Conservation (phyloP, 2,797 vertebrate genomes). For the Girardinus metallicus region DNA sequence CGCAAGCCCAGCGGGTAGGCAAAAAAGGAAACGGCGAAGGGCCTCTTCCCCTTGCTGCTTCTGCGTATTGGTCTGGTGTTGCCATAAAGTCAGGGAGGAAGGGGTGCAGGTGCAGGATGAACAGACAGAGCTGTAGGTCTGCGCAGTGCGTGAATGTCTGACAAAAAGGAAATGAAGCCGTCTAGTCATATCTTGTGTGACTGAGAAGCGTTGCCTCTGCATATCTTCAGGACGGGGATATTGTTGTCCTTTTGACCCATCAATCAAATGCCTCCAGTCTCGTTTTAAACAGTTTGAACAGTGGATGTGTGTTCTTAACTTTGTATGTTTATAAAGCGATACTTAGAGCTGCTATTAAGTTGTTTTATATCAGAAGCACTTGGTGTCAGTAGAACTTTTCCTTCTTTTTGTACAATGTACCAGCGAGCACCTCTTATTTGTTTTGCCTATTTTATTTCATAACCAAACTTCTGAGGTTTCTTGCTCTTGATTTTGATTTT, state of each 20-base stretch:
- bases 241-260: background rate
- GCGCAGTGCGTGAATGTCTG: background rate
- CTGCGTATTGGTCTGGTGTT: background rate
- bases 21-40: conserved; percentile 21
- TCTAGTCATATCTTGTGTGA: conserved; percentile 15
- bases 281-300: background rate
- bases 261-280: background rate
- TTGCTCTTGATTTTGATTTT: background rate
- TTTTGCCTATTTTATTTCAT: background rate
- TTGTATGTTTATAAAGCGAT: background rate
- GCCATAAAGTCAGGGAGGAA: conserved; percentile 2
- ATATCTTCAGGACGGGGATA: background rate
- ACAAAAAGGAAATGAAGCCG: conserved; percentile 52
- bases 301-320: background rate
- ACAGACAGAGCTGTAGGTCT: conserved; percentile 1
- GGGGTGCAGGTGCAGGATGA: conserved; percentile 49
- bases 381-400: background rate
- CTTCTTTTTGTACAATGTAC: background rate
- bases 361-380: background rate
- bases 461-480: background rate
- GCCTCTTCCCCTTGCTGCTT: conserved; percentile 25
- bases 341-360: background rate
- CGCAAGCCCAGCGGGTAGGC: conserved; percentile 24
- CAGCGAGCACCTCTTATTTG: background rate
- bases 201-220: background rate